These are phyloP conservation scores for Pitta sordida DNA, from an alignment of 2,113 vertebrate species.

Conservation along the genomic window DNA sequence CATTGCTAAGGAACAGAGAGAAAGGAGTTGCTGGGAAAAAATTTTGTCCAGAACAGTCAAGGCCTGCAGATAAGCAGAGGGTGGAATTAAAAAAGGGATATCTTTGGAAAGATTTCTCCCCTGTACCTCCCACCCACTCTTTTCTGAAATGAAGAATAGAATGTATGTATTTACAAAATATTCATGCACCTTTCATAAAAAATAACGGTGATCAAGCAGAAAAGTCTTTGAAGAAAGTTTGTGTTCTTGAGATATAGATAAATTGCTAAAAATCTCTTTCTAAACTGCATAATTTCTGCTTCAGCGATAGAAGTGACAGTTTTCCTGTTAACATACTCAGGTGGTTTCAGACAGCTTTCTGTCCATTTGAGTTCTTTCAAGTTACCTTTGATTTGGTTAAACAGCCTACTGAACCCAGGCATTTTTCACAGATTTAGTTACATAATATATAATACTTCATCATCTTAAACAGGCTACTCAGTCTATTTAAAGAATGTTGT, in stretches of 20 bases:
- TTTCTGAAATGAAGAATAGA: neutral
- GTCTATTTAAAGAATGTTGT: neutral
- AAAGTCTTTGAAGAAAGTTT: neutral
- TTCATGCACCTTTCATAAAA: neutral
- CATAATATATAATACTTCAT: neutral
- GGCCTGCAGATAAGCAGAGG: neutral
- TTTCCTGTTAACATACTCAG: neutral
- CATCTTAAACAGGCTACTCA: conserved; percentile 1
- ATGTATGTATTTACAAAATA: neutral
- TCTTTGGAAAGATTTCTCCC: neutral
- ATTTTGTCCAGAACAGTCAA: neutral
- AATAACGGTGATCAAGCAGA: neutral
- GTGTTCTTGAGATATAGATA: neutral
- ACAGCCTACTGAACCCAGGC: neutral
- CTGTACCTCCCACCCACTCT: accelerated
- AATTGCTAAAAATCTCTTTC: neutral
- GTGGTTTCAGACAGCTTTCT: neutral
- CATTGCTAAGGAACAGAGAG: neutral
- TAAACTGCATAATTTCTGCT: neutral
- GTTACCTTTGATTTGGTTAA: neutral
- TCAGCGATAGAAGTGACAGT: neutral
- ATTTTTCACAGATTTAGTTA: neutral
- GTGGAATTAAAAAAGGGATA: neutral
- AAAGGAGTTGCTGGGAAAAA: neutral
- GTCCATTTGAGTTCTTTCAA: neutral